A percentile compares a stretch with the other conserved stretches of the same genome.
Evolutionary conservation across 1,140 invertebrate species (phyloP).

Genomic region (Diploscapter pachys): DNA sequence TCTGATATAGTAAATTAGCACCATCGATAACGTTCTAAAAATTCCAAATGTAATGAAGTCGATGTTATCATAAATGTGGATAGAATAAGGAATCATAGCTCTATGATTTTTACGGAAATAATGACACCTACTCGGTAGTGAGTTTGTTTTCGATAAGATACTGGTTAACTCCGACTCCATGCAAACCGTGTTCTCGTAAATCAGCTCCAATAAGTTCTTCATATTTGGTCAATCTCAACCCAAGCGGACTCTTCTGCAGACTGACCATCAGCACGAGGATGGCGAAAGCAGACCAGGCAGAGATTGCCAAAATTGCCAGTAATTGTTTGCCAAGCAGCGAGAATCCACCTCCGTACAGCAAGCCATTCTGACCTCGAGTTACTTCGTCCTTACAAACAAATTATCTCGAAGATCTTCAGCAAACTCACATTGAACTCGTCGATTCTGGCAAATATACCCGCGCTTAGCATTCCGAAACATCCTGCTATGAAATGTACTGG

Average conservation of each 20-base stretch:
- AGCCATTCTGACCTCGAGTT: slow-evolving; percentile 37
- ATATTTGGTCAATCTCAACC: slow-evolving; percentile 74
- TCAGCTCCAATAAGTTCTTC: slow-evolving; percentile 82
- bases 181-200: slow-evolving; percentile 77
- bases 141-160: slow-evolving; percentile 52
- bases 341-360: slow-evolving; percentile 44
- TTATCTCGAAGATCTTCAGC: background rate
- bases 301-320: slow-evolving; percentile 28
- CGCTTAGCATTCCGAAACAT: slow-evolving; percentile 59
- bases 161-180: slow-evolving; percentile 47
- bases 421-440: slow-evolving; percentile 37
- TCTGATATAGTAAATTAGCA: background rate
- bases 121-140: slow-evolving; percentile 42
- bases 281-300: slow-evolving; percentile 15
- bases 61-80: background rate
- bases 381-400: slow-evolving; percentile 5
- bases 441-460: slow-evolving; percentile 58
- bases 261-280: background rate
- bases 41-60: background rate
- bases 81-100: background rate
- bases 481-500: slow-evolving; percentile 60
- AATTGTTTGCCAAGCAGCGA: slow-evolving; percentile 16
- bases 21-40: background rate
- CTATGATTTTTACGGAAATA: background rate
- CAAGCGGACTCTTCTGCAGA: slow-evolving; percentile 58